Conservation (phyloP, 1,140 invertebrate genomes). For the Thaumatotibia leucotreta region DNA sequence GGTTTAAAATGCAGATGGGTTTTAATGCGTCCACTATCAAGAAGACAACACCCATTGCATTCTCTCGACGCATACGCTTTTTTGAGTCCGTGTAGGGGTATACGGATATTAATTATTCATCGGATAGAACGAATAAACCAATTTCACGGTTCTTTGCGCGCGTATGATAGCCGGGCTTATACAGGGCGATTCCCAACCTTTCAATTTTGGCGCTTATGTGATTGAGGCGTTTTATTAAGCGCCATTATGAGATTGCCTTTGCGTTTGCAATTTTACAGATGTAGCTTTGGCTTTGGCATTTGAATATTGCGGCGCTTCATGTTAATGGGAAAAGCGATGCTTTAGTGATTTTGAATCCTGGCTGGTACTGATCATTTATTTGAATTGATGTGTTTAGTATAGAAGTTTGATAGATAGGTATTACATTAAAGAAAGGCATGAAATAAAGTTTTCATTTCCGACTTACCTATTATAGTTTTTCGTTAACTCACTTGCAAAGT, state of each 20-base stretch:
- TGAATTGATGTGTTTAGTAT: neutral
- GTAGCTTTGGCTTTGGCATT: neutral
- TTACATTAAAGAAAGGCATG: too few relatives aligned
- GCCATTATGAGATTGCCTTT: slow-evolving; percentile 4
- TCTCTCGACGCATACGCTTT: neutral
- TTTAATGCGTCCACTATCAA: slow-evolving; percentile 26
- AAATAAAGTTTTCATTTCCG: too few relatives aligned
- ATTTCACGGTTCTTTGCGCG: slow-evolving; percentile 72
- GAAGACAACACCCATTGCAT: neutral
- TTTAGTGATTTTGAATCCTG: neutral
- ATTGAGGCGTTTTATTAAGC: slow-evolving; percentile 6
- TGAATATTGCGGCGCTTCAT: neutral
- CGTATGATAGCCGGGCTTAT: slow-evolving; percentile 55
- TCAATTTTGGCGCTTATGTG: slow-evolving; percentile 4
- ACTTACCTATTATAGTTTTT: too few relatives aligned
- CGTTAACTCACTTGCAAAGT: too few relatives aligned
- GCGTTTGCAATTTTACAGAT: neutral
- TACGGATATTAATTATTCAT: slow-evolving; percentile 71
- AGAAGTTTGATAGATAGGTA: too few relatives aligned
- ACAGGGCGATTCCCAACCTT: slow-evolving; percentile 24
- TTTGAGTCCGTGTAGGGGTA: neutral
- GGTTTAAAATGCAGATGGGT: slow-evolving; percentile 52
- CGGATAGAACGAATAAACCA: slow-evolving; percentile 70
- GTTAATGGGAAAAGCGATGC: slow-evolving; percentile 21
- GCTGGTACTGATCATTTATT: neutral